These are phyloP conservation scores for Hippocampus mohnikei DNA, from an alignment of 2,113 vertebrate species.

Conservation along the genomic window DNA sequence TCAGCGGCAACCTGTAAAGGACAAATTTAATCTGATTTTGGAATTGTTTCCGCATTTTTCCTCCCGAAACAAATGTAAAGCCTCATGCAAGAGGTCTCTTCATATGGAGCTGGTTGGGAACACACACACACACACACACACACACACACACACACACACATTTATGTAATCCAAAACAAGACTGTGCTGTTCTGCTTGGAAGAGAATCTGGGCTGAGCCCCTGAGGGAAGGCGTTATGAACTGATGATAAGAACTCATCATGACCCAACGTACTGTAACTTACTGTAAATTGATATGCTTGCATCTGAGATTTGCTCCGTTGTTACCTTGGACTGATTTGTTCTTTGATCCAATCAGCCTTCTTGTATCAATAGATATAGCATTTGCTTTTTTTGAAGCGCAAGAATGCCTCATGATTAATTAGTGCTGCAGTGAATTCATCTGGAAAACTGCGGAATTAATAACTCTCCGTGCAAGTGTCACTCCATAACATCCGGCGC, in stretches of 20 bases:
- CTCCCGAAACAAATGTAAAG: background rate
- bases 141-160: conserved; percentile 6
- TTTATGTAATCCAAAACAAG: conserved; percentile 59
- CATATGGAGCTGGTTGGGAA: background rate
- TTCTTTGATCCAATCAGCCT: background rate
- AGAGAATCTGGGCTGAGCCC: conserved; percentile 55
- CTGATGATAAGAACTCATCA: conserved; percentile 41
- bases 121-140: conserved; percentile 6
- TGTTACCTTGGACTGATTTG: background rate
- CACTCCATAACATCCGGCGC: conserved; percentile 53
- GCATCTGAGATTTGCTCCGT: background rate
- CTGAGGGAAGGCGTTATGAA: conserved; percentile 46
- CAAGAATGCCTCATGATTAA: conserved; percentile 29
- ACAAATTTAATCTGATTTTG: background rate
- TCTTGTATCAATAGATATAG: background rate
- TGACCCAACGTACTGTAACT: conserved; percentile 21
- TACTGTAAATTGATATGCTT: conserved; percentile 32
- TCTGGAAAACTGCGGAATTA: conserved; percentile 60
- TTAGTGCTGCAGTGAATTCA: conserved; percentile 42
- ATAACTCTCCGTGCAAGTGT: conserved; percentile 42
- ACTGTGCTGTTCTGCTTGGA: conserved; percentile 34
- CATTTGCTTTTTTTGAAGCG: conserved; percentile 26
- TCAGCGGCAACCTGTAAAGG: background rate
- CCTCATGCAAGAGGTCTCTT: background rate
- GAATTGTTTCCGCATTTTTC: background rate